A percentile compares a stretch with the other conserved stretches of the same genome.
phyloP scores from a whole-genome alignment of 2,888 invertebrate species.

The Nematopogon swammerdamellus region DNA sequence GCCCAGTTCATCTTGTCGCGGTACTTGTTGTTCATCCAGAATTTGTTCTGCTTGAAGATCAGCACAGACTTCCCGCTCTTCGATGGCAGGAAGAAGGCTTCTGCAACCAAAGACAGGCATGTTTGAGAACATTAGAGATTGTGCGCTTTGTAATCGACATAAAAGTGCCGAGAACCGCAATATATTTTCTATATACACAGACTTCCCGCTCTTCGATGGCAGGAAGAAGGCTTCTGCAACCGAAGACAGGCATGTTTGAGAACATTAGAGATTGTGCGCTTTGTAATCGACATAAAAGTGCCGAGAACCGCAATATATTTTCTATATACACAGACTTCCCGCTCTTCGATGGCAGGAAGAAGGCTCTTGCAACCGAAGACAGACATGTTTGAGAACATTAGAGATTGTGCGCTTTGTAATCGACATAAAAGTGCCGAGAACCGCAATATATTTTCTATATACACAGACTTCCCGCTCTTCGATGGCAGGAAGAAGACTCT shows the following conservation, averaged over 20 bases:
- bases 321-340: constrained; percentile 31
- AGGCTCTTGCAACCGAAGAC: constrained; percentile 31
- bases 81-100: constrained; percentile 44
- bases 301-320: too few relatives aligned
- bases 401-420: too few relatives aligned
- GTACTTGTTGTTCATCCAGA: constrained; percentile 50
- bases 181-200: constrained; percentile 16
- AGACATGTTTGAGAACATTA: too few relatives aligned
- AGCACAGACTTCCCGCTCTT: constrained; percentile 45
- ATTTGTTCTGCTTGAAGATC: constrained; percentile 43
- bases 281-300: too few relatives aligned
- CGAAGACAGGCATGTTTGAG: constrained; percentile 1
- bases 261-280: too few relatives aligned
- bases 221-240: constrained; percentile 43
- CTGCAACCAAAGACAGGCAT: constrained; percentile 21
- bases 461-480: constrained; percentile 41
- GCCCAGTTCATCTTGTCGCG: constrained; percentile 47
- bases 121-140: too few relatives aligned
- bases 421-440: too few relatives aligned
- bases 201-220: constrained; percentile 46
- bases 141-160: too few relatives aligned
- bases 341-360: constrained; percentile 43
- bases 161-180: too few relatives aligned
- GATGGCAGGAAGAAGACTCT: constrained; percentile 46
- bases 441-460: too few relatives aligned